These are phyloP conservation scores for Pogoniulus pusillus DNA, from an alignment of 2,797 vertebrate genomes.

Conservation along the genomic window DNA sequence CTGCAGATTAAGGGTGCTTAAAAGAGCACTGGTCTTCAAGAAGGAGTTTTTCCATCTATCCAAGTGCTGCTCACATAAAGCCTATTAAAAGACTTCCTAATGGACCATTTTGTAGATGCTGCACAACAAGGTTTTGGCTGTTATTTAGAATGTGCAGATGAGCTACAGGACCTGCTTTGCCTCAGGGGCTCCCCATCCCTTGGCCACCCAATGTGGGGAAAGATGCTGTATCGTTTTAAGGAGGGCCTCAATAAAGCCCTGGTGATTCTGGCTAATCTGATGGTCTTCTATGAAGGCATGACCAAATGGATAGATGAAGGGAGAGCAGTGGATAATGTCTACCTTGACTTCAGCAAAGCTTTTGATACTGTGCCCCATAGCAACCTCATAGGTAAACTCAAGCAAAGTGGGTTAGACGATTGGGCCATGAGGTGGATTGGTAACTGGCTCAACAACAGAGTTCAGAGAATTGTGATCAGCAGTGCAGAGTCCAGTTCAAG, in stretches of 20 bases:
- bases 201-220: accelerated
- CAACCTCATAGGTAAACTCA: too few relatives aligned
- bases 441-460: too few relatives aligned
- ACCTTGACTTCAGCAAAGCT: too few relatives aligned
- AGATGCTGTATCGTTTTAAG: background rate
- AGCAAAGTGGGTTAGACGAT: too few relatives aligned
- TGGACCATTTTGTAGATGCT: background rate
- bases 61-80: background rate
- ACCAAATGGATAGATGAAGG: too few relatives aligned
- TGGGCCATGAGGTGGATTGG: too few relatives aligned
- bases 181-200: background rate
- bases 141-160: background rate
- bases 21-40: background rate
- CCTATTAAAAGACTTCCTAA: background rate
- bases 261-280: background rate
- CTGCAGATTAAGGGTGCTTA: background rate
- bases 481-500: too few relatives aligned
- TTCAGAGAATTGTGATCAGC: too few relatives aligned
- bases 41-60: background rate
- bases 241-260: background rate
- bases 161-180: background rate
- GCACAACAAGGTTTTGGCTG: background rate
- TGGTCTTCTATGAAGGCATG: too few relatives aligned
- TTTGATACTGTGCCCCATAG: too few relatives aligned
- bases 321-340: too few relatives aligned